Evolutionary conservation across 2,113 vertebrate species (phyloP), one percentile per base, ranked within the genome.

Genomic region (Cromileptes altivelis): DNA sequence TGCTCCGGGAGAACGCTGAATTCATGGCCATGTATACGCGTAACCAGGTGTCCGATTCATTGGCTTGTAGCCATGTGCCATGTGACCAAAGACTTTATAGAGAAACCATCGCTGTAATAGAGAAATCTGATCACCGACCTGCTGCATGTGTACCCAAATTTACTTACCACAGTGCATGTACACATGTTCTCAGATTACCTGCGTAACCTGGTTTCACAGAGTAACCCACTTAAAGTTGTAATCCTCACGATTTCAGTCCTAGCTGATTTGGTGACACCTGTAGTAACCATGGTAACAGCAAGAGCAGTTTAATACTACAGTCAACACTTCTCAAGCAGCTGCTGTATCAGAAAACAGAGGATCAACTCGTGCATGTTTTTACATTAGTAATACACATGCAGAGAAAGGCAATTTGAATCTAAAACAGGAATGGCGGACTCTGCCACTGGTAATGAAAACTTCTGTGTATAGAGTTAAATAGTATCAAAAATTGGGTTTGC

Each of bases 191-290:
- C 55, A 64, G 8, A 60, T 80, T 50, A 77, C 47, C 80, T 74
- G 27, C 11, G 2, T 17, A 49, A 68, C 77, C 55, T 3, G 40
- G 53, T 76, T 79, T 71, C 45, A 74, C 78, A 27, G 8, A 60
- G 61, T 6, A 7, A 37, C 33, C 70, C 71, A 55, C 42, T 72
- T 69, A 4, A 70, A 27, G 17, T 21, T 30, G 56, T 33, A 14
- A 47, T 58, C 23, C 40, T 47, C 14, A 27, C 27, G 15, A 60
- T 30, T 19, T 45, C 23, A 30, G 37, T 12, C 55, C 15, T 23
- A n/a, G 56, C 6, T n/a, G 15, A 18, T 57, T n/a, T 23, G 15
- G 18, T 4, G 6, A 33, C 6, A 55, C 19, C 7, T 1, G 6
- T 49, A 18, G 64, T 33, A 33, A 15, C 40, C 37, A 45, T 45